Percentiles rank a stretch among this genome's conserved stretches.
These are phyloP conservation scores for Myotis brandtii DNA, from an alignment of 2,113 vertebrate species.

Conservation along the genomic window DNA sequence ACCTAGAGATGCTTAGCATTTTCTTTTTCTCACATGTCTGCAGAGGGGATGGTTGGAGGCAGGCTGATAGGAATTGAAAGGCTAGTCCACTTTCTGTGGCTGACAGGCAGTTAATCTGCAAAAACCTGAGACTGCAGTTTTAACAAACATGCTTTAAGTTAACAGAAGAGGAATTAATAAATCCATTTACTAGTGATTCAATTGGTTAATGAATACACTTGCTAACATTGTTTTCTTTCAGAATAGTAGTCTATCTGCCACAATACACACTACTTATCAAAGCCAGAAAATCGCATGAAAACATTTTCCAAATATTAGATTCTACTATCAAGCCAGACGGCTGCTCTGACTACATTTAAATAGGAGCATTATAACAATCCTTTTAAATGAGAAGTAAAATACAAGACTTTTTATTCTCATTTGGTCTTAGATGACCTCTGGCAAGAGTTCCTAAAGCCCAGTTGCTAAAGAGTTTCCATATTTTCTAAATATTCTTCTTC, in stretches of 20 bases:
- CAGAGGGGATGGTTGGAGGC: not conserved
- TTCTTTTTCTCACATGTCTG: not conserved
- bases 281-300: not conserved
- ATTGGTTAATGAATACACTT: conserved; percentile 27
- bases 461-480: not conserved
- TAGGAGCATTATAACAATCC: not conserved
- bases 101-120: not conserved
- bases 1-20: not conserved
- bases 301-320: not conserved
- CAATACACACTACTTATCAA: conserved; percentile 2
- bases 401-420: not conserved
- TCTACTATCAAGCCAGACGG: not conserved
- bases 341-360: not conserved
- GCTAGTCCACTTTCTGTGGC: not conserved
- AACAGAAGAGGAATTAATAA: not conserved
- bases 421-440: not conserved
- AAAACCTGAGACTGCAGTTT: not conserved
- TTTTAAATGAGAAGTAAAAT: not conserved
- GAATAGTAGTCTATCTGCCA: not conserved
- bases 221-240: conserved; percentile 33
- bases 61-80: not conserved
- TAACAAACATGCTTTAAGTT: not conserved
- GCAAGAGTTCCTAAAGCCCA: not conserved
- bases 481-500: not conserved
- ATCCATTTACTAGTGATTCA: conserved; percentile 23